Evolutionary conservation across 1,140 invertebrate genomes (phyloP), one percentile per base, ranked within the genome.

Genomic region (Calliopsis andreniformis): DNA sequence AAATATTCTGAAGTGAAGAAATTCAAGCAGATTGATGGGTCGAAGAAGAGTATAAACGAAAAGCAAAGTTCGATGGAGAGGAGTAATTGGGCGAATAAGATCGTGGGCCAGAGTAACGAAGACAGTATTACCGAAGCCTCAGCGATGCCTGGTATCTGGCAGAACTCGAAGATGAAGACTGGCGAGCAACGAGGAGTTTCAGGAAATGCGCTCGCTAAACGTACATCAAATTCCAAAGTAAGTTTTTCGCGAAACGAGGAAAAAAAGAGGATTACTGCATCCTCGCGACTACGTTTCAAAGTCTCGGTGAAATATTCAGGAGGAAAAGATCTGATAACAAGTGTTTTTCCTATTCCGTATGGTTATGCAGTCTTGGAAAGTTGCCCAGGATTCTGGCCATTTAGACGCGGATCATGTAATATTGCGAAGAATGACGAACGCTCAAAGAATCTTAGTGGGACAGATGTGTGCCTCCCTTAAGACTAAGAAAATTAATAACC

Each of bases 371-470:
- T 25, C 51, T 67, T 75, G 71, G 76, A 83, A 82, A 76, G 32
- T 8, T 55, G 55, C 59, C 23, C 70, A 61, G 32, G 67, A 83
- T 63, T 32, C 42, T 39, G 42, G 64, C 2, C 78, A 79, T 71
- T 64, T 76, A 39, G 76, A 83, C 61, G 76, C 82, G 0, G 79
- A 83, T 81, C 82, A 77, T 62, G 70, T 79, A 56, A 83, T 83
- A 66, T 70, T 83, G 35, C 69, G 62, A 70, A 71, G 79, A 76
- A 83, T 83, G 82, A 81, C 82, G n/a, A 81, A 83, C 76, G 30
- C 67, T 68, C 82, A 83, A 42, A 83, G 82, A 79, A 83, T 83
- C 64, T 67, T 83, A 69, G 82, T 83, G 7, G 79, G 82, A 32
- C 80, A 78, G 56, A 81, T 83, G 82, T 83, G 82, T 39, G 82